These are phyloP conservation scores for Bufo bufo DNA, from an alignment of 2,113 vertebrate genomes.

Conservation along the genomic window DNA sequence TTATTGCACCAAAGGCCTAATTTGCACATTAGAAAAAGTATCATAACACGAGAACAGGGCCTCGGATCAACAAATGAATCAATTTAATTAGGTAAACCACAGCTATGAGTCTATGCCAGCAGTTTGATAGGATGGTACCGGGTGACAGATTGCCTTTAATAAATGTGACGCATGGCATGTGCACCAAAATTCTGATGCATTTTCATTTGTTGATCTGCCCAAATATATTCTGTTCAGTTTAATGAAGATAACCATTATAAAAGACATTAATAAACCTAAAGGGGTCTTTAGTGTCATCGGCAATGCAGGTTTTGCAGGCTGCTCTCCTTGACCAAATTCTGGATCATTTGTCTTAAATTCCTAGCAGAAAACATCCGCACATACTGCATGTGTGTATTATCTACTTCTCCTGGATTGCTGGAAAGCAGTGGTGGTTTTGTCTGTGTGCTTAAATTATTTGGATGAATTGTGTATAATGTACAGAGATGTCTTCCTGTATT, in stretches of 20 bases:
- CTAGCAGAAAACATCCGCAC: slow-evolving; percentile 66
- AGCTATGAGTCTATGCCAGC: too few species aligned
- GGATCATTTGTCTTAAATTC: slow-evolving; percentile 72
- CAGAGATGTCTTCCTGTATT: slow-evolving; percentile 84
- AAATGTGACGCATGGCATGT: too few species aligned
- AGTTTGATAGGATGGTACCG: too few species aligned
- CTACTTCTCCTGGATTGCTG: slow-evolving; percentile 65
- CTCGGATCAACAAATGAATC: too few species aligned
- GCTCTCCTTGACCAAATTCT: slow-evolving; percentile 46
- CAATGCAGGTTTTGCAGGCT: background rate
- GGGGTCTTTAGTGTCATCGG: background rate
- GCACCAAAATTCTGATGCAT: too few species aligned
- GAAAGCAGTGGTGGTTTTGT: slow-evolving; percentile 65
- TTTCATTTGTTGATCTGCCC: too few species aligned
- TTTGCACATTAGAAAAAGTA: too few species aligned
- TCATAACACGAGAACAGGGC: too few species aligned
- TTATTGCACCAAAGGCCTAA: too few species aligned
- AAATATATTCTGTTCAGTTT: background rate
- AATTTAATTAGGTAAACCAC: too few species aligned
- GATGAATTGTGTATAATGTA: slow-evolving; percentile 86
- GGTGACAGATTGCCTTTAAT: too few species aligned
- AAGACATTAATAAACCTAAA: background rate
- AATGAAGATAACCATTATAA: background rate
- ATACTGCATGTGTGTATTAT: slow-evolving; percentile 64
- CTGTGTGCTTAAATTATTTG: slow-evolving; percentile 89